Evolutionary conservation across 2,888 invertebrate species (phyloP).

Genomic region (Julus scanicus): DNA sequence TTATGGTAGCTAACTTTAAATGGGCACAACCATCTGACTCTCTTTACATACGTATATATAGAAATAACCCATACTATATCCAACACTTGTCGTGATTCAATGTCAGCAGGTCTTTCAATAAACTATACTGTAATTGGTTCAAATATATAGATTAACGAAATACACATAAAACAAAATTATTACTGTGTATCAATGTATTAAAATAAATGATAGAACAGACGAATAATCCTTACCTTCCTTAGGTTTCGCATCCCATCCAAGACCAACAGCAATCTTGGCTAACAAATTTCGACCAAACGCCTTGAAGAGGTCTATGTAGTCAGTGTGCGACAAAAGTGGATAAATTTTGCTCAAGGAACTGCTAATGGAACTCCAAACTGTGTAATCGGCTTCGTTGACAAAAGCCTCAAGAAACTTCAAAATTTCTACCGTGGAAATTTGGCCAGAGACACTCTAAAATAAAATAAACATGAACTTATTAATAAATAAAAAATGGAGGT

Average conservation of each 20-base stretch:
- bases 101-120: too few relatives aligned
- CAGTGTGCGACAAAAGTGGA: slow-evolving; percentile 82
- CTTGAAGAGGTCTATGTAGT: slow-evolving; percentile 78
- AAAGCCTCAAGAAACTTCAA: slow-evolving; percentile 87
- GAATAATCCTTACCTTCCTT: slow-evolving; percentile 74
- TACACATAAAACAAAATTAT: too few relatives aligned
- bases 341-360: slow-evolving; percentile 82
- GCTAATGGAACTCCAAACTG: slow-evolving; percentile 89
- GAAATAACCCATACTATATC: too few relatives aligned
- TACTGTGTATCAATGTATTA: neutral
- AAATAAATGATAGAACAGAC: neutral
- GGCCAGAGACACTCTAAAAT: slow-evolving; percentile 78
- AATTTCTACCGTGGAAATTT: slow-evolving; percentile 80
- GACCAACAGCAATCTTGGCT: slow-evolving; percentile 75
- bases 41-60: neutral
- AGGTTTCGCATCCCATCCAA: slow-evolving; percentile 87
- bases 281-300: slow-evolving; percentile 80
- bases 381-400: slow-evolving; percentile 87
- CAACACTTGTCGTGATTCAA: too few relatives aligned
- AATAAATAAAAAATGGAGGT: too few relatives aligned
- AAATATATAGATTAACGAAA: too few relatives aligned
- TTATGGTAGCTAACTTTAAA: neutral
- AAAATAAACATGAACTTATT: neutral
- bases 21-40: neutral
- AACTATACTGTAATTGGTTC: too few relatives aligned